Base-by-base conservation (phyloP, 2,797 vertebrate species). In the Gambusia yucatana region DNA sequence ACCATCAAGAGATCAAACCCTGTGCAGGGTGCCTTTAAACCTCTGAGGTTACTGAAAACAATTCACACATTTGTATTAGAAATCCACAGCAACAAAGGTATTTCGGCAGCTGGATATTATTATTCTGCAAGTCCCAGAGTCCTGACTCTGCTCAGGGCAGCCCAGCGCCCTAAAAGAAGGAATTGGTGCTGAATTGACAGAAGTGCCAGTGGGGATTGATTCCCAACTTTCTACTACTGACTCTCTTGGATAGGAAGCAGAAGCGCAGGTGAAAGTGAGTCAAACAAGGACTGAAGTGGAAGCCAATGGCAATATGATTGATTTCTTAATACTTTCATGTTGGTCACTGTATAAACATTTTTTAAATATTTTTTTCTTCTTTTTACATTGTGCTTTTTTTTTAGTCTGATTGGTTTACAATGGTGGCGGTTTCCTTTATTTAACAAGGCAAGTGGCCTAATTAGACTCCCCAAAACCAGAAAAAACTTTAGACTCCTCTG, bases 301-400 rank as follows among this genome's bases (percentile, higher is more conserved):
- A 71, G 43, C 85, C 78, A 82, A 91, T 59, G 80, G 77, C 70
- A 83, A 85, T 48, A 81, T 75, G 72, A 89, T 67, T 82, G 43
- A 81, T 83, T 73, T 79, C 79, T 85, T 88, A 79, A 85, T 81
- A 90, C 80, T 77, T 79, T 87, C 80, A 82, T 87, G 75, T 88
- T 90, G 5, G 81, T 89, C 86, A 90, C 91, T 88, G 87, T 88
- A 89, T 77, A 85, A 78, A 89, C 83, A 83, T 44, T 48, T 89
- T 33, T 17, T 30, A 7, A 25, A 36, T 33, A 33, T 33, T 9
- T 9, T 41, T 41, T 11, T 13, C 25, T 84, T 92, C 46, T 88
- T 87, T 92, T 80, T 93, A 92, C 93, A 93, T 94, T 94, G 93
- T 94, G 93, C 92, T 93, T 93, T 91, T 93, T 93, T 91, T 88